phyloP scores from a whole-genome alignment of 2,113 vertebrate genomes.

The Elephas maximus region DNA sequence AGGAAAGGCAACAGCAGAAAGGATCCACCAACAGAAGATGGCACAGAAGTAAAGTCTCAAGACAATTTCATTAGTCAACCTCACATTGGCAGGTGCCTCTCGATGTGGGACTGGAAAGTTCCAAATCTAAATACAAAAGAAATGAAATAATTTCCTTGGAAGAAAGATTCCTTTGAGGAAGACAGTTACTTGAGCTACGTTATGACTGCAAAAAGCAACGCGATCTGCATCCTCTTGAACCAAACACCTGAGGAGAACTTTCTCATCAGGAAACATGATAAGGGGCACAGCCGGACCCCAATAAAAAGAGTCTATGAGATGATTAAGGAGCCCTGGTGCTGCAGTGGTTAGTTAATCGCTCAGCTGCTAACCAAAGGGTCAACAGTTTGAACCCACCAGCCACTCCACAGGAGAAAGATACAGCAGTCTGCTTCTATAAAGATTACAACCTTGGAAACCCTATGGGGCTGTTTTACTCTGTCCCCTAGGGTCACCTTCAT shows the following conservation, averaged over 20 bases:
- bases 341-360: no score
- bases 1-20: not conserved
- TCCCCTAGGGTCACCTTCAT: not conserved
- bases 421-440: not conserved
- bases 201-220: not conserved
- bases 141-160: not conserved
- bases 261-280: not conserved
- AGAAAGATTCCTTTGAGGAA: not conserved
- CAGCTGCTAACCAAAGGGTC: no score
- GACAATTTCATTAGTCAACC: not conserved
- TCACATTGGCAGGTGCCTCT: not conserved
- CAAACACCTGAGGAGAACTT: not conserved
- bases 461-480: not conserved
- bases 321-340: no score
- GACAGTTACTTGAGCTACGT: not conserved
- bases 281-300: not conserved
- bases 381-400: no score
- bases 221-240: not conserved
- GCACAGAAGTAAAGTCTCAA: not conserved
- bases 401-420: no score
- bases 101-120: not conserved
- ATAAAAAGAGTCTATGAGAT: not conserved
- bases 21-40: not conserved
- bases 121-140: not conserved
- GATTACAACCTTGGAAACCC: not conserved